Percentiles rank a stretch among this genome's conserved stretches.
Conservation (phyloP, 1,140 invertebrate genomes). For the Drosophila aff. region DNA sequence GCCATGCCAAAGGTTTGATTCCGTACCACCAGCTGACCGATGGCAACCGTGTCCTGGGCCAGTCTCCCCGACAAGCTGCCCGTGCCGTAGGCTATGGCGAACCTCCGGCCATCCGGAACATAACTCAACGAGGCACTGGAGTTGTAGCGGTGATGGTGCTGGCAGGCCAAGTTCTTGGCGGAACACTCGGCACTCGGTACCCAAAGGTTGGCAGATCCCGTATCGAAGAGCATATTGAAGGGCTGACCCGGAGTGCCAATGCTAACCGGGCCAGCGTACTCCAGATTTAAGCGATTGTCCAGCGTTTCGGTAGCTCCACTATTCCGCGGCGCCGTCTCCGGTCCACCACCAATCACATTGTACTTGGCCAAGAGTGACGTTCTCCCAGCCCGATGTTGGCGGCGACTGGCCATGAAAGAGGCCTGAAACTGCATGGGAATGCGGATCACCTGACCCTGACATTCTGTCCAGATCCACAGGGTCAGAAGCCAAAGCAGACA, state of each 20-base stretch:
- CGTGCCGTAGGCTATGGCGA: slow-evolving; percentile 51
- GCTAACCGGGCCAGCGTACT: slow-evolving; percentile 90
- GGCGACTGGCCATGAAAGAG: slow-evolving; percentile 47
- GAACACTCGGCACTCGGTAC: slow-evolving; percentile 52
- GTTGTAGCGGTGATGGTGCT: slow-evolving; percentile 54
- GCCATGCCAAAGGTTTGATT: slow-evolving; percentile 98
- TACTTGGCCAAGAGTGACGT: slow-evolving; percentile 41
- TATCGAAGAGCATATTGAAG: slow-evolving; percentile 60
- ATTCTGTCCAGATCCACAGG: slow-evolving; percentile 5
- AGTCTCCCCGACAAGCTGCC: slow-evolving; percentile 42
- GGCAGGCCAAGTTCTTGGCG: slow-evolving; percentile 43
- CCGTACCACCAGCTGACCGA: slow-evolving; percentile 88
- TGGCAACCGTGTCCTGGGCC: slow-evolving; percentile 48
- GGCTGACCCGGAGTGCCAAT: slow-evolving; percentile 96
- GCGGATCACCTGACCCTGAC: slow-evolving; percentile 25
- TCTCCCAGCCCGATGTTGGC: slow-evolving; percentile 26
- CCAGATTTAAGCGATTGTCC: slow-evolving; percentile 46
- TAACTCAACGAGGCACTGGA: slow-evolving; percentile 27
- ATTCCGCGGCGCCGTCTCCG: neutral
- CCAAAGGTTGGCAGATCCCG: slow-evolving; percentile 58
- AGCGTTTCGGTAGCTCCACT: slow-evolving; percentile 39
- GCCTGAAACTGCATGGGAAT: slow-evolving; percentile 47
- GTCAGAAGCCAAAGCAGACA: slow-evolving; percentile 14
- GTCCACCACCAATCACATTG: slow-evolving; percentile 17
- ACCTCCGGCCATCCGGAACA: slow-evolving; percentile 41